Base-by-base conservation (phyloP, 1,140 invertebrate genomes). In the Drosophila saltans region DNA sequence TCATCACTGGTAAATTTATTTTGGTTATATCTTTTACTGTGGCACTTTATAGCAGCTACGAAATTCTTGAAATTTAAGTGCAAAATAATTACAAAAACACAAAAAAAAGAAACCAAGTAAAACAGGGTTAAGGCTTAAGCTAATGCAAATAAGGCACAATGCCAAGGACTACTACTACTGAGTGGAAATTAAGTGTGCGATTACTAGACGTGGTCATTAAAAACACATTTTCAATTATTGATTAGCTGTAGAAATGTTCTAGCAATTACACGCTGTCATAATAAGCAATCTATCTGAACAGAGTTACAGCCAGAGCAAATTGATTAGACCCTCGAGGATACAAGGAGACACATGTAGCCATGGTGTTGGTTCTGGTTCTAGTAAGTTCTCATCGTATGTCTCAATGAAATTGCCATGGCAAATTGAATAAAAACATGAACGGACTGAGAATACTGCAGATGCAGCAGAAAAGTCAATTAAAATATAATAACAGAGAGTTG, bases 361-460 rank as follows among this genome's bases (percentile, higher is more conserved):
- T 40, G 30, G 21, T 39, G 52, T 24, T 52, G 33, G 3, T 36
- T 36, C 33, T 26, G 1, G 21, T 8, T 55, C 62, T 63, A 45
- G 65, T 59, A 41, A 57, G 24, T 58, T 74, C 56, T 41, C 70
- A 74, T 74, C 45, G 21, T 52, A 52, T 24, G 45, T 74, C 69
- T 72, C 68, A 75, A 78, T 78, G 69, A 78, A 83, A 81, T 78
- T 89, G 84, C 71, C 69, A 66, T 41, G 41, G 57, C 64, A 89
- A 89, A 89, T 89, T 89, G 78, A 89, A 90, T 89, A 81, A 89
- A 89, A 89, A 89, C 86, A 89, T 65, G 78, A 77, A 62, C 66
- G 40, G 39, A n/a, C 66, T 41, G 45, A 21, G n/a, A 52, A 48
- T 21, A 48, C 45, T 21, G 45, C 30, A 68, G 58, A 61, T 36